These are phyloP conservation scores for Galaxea fascicularis DNA, from an alignment of 92 coral and sea anemone species.

Conservation along the genomic window DNA sequence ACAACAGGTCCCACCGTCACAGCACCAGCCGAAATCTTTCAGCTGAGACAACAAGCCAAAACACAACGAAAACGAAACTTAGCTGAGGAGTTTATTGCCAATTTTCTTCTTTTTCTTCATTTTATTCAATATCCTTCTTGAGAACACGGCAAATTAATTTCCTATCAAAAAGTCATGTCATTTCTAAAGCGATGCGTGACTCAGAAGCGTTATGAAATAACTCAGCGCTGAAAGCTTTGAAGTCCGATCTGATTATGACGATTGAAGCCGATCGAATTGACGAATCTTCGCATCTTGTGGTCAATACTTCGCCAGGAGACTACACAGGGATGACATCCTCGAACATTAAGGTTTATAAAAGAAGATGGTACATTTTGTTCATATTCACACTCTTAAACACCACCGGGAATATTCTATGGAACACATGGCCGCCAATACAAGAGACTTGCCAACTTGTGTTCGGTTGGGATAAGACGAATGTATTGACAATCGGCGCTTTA, in stretches of 20 bases:
- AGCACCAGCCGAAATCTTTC: conserved; percentile 21
- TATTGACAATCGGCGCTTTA: conserved; percentile 91
- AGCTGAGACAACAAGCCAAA: neutral
- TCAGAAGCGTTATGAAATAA: neutral
- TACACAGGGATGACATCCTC: conserved; percentile 21
- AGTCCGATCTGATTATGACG: conserved; percentile 3
- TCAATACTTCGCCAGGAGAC: conserved; percentile 32
- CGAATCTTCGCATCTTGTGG: conserved; percentile 45
- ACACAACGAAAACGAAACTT: neutral
- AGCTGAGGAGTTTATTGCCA: too few relatives aligned
- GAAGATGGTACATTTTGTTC: conserved; percentile 88
- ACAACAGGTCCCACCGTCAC: conserved; percentile 10
- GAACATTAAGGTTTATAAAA: conserved; percentile 72
- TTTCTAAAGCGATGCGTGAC: neutral
- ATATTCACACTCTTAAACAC: conserved; percentile 82
- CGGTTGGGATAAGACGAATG: conserved; percentile 85
- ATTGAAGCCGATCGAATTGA: conserved; percentile 15
- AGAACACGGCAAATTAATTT: neutral
- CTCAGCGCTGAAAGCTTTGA: neutral
- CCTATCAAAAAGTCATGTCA: neutral
- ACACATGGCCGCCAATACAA: conserved; percentile 98
- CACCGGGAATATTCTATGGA: conserved; percentile 87
- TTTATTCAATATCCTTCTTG: too few relatives aligned
- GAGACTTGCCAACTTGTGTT: conserved; percentile 92
- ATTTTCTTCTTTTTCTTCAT: too few relatives aligned